Conservation (phyloP, 1,140 invertebrate genomes). For the Pseudachorutes palmiensis region DNA sequence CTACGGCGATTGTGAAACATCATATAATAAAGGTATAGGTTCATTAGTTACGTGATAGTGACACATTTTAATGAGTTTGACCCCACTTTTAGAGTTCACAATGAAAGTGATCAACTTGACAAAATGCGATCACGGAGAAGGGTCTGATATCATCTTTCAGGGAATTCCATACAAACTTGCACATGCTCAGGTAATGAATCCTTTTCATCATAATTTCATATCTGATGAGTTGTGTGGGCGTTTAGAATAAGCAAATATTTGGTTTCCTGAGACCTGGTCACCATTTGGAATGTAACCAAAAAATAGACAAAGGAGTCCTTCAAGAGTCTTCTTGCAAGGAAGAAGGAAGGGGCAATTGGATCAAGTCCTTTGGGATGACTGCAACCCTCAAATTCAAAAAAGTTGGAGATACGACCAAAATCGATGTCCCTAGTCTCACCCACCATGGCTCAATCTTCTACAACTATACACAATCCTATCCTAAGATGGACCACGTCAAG, state of each 20-base stretch:
- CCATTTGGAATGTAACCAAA: neutral
- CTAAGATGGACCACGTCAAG: neutral
- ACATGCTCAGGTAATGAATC: neutral
- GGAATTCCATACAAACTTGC: neutral
- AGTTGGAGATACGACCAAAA: neutral
- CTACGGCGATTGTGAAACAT: neutral
- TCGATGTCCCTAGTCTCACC: neutral
- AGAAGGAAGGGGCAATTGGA: neutral
- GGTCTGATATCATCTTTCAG: neutral
- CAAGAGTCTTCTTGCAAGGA: neutral
- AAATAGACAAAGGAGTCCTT: neutral
- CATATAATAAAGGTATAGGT: neutral
- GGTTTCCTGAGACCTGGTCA: neutral
- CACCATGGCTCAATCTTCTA: neutral
- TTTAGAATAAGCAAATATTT: neutral
- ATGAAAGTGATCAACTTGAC: constrained; percentile 8
- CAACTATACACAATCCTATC: neutral
- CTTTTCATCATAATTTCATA: neutral
- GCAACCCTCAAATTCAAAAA: neutral
- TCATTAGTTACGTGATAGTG: too few species aligned
- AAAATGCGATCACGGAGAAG: neutral
- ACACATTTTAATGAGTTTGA: too few species aligned
- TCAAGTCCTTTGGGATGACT: neutral
- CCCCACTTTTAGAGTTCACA: too few species aligned
- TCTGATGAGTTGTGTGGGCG: neutral